Base-by-base conservation (phyloP, 2,113 vertebrate species). In the Ptilorrhoa leucosticta region DNA sequence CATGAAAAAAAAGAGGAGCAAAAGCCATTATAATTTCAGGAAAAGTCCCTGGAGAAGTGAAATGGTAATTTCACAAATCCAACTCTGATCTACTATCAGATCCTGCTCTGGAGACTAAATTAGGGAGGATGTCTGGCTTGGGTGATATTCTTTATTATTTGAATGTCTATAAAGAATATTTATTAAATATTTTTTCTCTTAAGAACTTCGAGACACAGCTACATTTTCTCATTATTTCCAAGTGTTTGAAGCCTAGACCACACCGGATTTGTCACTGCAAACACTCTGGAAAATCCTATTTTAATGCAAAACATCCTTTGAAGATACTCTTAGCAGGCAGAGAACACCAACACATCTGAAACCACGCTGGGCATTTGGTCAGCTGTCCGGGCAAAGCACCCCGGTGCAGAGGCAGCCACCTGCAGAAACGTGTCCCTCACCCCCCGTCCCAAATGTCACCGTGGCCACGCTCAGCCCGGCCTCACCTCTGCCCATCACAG, bases 21-120 rank as follows among this genome's bases (percentile, higher is more conserved):
- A 93, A 91, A 96, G 48, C 37, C 73, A 80, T 93, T 92, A 37
- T 57, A 42, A 85, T 88, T 91, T 86, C 60, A 86, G 86, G 64
- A 82, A 9, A 81, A 85, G 63, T 93, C 95, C 89, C 84, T 30
- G 61, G 94, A 87, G 91, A 89, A 82, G 64, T 24, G 54, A 90
- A 86, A 86, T 77, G 64, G 47, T 87, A 91, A 96, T 95, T 95
- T 97, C 87, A 89, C 58, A 81, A 89, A 89, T 54, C 83, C 80
- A 81, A 2, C 83, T 65, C 39, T 79, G 56, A 73, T 90, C 73
- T 83, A 69, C 50, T 42, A 87, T 53, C 78, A 81, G 45, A 37
- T 80, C 31, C 83, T 44, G 54, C 85, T 83, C 85, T 1, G 16
- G 58, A 88, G 87, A 75, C 84, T 63, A 42, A 87, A 81, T 53